A percentile compares a stretch with the other conserved stretches of the same genome.
Evolutionary conservation across 2,113 vertebrate genomes (phyloP).

Genomic region (Tretioscincus oriximinensis): DNA sequence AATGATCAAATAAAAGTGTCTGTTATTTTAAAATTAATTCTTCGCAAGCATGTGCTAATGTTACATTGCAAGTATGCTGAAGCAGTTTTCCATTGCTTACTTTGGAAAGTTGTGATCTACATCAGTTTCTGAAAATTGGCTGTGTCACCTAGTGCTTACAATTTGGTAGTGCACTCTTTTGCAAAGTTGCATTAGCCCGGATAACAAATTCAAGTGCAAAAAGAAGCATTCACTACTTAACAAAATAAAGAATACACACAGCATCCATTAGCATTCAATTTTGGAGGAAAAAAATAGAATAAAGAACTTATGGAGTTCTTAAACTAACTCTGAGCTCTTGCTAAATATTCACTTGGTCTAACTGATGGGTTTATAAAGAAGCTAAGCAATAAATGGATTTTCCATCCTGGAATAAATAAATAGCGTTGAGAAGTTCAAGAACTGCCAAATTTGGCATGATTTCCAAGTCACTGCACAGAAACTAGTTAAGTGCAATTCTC

Average conservation of each 20-base stretch:
- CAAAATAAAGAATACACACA: neutral
- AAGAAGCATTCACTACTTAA: neutral
- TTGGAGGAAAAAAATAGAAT: neutral
- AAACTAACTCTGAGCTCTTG: neutral
- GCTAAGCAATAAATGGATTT: neutral
- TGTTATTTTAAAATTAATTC: no score
- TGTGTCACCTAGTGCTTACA: constrained; percentile 12
- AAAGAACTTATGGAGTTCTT: neutral
- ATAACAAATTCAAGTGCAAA: neutral
- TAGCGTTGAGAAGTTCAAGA: neutral
- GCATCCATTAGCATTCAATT: neutral
- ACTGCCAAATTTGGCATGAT: neutral
- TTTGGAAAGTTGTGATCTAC: no score
- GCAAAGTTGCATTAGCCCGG: constrained; percentile 1
- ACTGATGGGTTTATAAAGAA: neutral
- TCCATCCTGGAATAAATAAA: constrained; percentile 5
- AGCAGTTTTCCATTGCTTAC: no score
- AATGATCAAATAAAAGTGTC: no score
- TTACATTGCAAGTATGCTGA: no score
- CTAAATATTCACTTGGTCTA: neutral
- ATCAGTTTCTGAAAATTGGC: no score
- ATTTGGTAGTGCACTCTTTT: constrained; percentile 22
- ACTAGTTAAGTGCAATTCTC: constrained; percentile 14
- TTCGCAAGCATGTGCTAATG: no score
- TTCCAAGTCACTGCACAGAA: neutral